phyloP scores from a whole-genome alignment of 1,140 invertebrate genomes.

The Bathynomus jamesi region DNA sequence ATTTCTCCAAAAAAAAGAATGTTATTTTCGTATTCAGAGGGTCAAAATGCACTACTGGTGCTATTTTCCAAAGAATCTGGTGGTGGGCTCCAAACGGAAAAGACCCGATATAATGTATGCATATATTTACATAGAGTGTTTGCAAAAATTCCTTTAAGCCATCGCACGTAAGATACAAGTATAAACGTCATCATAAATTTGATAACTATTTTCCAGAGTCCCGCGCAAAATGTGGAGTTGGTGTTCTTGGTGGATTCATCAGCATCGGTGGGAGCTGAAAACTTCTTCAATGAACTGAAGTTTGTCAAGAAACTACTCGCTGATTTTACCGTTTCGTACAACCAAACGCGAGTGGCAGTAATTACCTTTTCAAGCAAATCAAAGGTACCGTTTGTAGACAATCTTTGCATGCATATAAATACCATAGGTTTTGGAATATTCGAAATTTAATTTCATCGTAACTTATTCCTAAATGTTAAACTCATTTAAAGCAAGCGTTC shows the following conservation, averaged over 20 bases:
- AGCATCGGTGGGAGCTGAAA: conserved; percentile 56
- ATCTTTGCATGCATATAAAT: too few relatives aligned
- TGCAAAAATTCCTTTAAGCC: too few relatives aligned
- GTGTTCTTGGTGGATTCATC: conserved; percentile 63
- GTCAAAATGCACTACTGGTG: too few relatives aligned
- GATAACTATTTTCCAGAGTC: conserved; percentile 18
- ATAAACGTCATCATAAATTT: too few relatives aligned
- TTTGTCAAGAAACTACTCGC: conserved; percentile 63
- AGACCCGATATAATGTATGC: too few relatives aligned
- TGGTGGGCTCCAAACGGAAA: too few relatives aligned
- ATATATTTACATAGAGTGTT: too few relatives aligned
- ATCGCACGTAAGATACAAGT: too few relatives aligned
- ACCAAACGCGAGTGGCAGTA: conserved; percentile 56
- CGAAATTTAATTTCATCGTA: neutral
- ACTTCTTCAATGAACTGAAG: conserved; percentile 60
- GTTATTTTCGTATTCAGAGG: too few relatives aligned
- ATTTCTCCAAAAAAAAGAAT: too few relatives aligned
- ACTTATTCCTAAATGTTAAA: neutral
- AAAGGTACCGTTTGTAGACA: conserved; percentile 41
- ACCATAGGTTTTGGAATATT: neutral
- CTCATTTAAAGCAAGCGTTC: neutral
- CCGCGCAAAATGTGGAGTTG: conserved; percentile 50
- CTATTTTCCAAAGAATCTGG: too few relatives aligned
- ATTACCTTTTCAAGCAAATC: conserved; percentile 58
- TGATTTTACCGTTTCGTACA: conserved; percentile 57